Conservation (phyloP, 2,113 vertebrate genomes). For the Petroica traversi region DNA sequence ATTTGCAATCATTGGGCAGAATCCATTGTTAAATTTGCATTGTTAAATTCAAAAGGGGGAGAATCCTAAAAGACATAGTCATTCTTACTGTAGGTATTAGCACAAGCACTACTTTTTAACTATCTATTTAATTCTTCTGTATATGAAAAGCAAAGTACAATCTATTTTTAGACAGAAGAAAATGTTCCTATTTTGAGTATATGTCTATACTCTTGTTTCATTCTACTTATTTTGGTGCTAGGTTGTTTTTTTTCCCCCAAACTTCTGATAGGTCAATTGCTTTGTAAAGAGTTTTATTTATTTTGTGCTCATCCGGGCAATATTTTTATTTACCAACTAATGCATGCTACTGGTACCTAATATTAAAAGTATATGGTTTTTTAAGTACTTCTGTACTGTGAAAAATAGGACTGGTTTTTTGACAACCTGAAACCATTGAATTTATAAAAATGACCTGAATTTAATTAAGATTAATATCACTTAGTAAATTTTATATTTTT, state of each 20-base stretch:
- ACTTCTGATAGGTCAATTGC: constrained; percentile 3
- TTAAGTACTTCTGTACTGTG: neutral
- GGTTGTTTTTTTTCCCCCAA: neutral
- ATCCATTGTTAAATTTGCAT: constrained; percentile 70
- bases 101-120: constrained; percentile 8
- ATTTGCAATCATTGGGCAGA: constrained; percentile 61
- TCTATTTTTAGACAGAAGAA: constrained; percentile 47
- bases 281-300: constrained; percentile 26
- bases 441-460: neutral
- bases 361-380: neutral
- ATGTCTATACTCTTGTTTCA: constrained; percentile 42
- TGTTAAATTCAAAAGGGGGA: constrained; percentile 46
- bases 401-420: neutral
- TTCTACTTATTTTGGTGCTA: constrained; percentile 16
- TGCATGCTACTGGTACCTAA: neutral
- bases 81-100: constrained; percentile 3
- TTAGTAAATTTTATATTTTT: neutral
- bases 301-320: neutral
- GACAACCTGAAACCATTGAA: neutral
- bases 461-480: neutral
- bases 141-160: neutral
- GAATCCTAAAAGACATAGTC: constrained; percentile 33
- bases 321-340: neutral
- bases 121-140: constrained; percentile 35
- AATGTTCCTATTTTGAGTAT: constrained; percentile 50